Percentiles rank a stretch among this genome's conserved stretches.
Conservation (phyloP, 2,797 vertebrate species). For the Loris lydekkerianus region DNA sequence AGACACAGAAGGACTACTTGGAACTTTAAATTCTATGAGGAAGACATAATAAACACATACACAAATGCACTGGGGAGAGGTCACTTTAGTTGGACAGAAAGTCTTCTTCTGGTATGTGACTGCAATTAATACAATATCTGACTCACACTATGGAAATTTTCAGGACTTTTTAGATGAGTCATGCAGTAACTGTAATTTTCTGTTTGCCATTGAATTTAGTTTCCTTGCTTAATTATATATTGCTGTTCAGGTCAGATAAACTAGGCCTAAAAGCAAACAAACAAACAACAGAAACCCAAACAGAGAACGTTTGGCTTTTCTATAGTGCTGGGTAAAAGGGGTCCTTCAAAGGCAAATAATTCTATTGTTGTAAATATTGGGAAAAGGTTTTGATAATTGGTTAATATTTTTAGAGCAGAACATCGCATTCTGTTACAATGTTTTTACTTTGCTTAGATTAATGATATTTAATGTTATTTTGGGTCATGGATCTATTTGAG, state of each 20-base stretch:
- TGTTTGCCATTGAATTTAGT: not conserved
- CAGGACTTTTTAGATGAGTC: not conserved
- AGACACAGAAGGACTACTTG: not conserved
- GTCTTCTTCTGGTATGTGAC: not conserved
- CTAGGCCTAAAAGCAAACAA: not conserved
- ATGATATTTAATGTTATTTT: not conserved
- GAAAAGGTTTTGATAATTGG: not conserved
- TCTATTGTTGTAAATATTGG: not conserved
- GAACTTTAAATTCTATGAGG: not conserved
- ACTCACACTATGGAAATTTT: not conserved
- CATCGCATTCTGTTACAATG: not conserved
- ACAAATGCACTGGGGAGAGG: not conserved
- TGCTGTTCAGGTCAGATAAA: not conserved
- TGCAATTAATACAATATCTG: not conserved
- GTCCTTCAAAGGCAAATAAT: not conserved
- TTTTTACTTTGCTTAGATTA: not conserved
- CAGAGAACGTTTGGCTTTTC: not conserved
- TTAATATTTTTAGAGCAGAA: not conserved
- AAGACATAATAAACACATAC: not conserved
- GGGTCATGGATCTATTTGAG: not conserved
- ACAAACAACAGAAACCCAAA: not conserved
- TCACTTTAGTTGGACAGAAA: not conserved
- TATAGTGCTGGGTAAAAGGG: not conserved
- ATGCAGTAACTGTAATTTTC: not conserved
- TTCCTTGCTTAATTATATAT: slow-evolving; percentile 3